Conservation (phyloP, 2,888 invertebrate species). For the Mythimna ferrago region DNA sequence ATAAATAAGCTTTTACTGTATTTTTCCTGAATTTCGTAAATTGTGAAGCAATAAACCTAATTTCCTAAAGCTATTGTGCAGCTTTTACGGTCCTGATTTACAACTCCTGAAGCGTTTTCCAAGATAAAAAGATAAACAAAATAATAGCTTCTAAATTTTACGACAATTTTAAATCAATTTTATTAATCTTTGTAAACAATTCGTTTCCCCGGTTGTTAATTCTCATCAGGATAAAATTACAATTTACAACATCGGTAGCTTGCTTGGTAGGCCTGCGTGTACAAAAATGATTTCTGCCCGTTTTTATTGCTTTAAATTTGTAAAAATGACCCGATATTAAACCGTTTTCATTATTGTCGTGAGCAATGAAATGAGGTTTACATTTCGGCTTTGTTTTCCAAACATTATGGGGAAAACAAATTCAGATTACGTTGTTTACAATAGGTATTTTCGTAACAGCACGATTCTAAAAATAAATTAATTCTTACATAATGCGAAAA, state of each 20-base stretch:
- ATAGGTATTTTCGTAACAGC: slow-evolving; percentile 17
- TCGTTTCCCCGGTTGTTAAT: slow-evolving; percentile 61
- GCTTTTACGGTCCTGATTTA: slow-evolving; percentile 34
- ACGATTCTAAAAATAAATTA: slow-evolving; percentile 12
- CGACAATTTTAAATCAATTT: slow-evolving; percentile 68
- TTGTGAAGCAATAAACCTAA: slow-evolving; percentile 12
- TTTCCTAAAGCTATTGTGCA: slow-evolving; percentile 16
- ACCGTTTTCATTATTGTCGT: slow-evolving; percentile 58
- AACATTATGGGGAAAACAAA: slow-evolving; percentile 38
- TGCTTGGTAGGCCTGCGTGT: slow-evolving; percentile 74
- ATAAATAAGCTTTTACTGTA: slow-evolving; percentile 26
- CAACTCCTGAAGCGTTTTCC: slow-evolving; percentile 24
- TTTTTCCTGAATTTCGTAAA: slow-evolving; percentile 25
- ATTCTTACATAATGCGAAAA: background rate
- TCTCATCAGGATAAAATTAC: slow-evolving; percentile 73
- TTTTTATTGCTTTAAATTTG: slow-evolving; percentile 78
- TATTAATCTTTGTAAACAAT: slow-evolving; percentile 69
- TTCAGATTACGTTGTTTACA: slow-evolving; percentile 25
- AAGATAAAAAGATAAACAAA: slow-evolving; percentile 48
- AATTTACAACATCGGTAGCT: slow-evolving; percentile 69
- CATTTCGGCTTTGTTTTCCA: slow-evolving; percentile 38
- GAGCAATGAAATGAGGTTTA: slow-evolving; percentile 51
- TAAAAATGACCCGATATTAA: slow-evolving; percentile 64
- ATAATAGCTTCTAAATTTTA: slow-evolving; percentile 61
- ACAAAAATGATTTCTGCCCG: slow-evolving; percentile 67